Percentiles rank a stretch among this genome's conserved stretches.
Evolutionary conservation across 2,888 invertebrate genomes (phyloP).

Genomic region (Gari tellinella): DNA sequence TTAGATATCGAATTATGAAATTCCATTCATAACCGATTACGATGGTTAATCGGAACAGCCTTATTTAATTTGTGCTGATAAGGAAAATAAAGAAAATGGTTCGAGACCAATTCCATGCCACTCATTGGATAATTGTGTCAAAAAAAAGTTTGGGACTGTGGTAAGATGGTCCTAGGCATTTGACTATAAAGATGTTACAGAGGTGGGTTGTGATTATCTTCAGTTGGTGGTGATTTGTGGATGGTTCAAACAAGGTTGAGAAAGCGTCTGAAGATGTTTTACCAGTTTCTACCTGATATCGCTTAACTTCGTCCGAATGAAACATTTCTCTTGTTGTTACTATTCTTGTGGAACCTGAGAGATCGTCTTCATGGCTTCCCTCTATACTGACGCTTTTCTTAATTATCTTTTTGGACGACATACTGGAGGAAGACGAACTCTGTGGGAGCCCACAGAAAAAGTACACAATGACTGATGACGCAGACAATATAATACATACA

Average conservation of each 20-base stretch:
- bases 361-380: slow-evolving; percentile 23
- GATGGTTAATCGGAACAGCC: no score
- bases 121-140: no score
- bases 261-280: slow-evolving; percentile 13
- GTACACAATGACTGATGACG: slow-evolving; percentile 19
- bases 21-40: no score
- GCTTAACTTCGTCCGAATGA: slow-evolving; percentile 53
- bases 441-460: background rate
- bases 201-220: no score
- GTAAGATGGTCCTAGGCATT: no score
- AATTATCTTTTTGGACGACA: slow-evolving; percentile 29
- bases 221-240: background rate
- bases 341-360: slow-evolving; percentile 39
- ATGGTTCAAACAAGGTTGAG: slow-evolving; percentile 5
- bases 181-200: no score
- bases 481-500: no score
- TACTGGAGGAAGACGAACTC: slow-evolving; percentile 16
- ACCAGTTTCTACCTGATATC: slow-evolving; percentile 63
- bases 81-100: background rate
- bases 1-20: no score
- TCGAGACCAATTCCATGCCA: no score
- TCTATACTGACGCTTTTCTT: slow-evolving; percentile 33
- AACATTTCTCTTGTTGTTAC: slow-evolving; percentile 45
- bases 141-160: no score
- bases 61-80: no score